These are phyloP conservation scores for Euwallacea fornicatus DNA, from an alignment of 1,140 invertebrate species.

Conservation along the genomic window DNA sequence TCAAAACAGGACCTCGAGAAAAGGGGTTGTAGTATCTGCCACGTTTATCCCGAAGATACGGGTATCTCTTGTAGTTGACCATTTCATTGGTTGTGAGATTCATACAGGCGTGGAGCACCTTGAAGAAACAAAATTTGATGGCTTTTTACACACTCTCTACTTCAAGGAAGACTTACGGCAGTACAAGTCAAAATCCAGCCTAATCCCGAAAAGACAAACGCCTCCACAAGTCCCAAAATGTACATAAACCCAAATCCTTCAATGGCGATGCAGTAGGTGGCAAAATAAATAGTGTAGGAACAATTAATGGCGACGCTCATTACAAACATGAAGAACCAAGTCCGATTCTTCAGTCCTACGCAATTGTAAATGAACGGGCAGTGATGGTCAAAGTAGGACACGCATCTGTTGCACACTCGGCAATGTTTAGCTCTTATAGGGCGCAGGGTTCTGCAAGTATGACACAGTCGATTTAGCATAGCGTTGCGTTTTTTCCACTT, in stretches of 20 bases:
- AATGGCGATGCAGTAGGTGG: conserved; percentile 81
- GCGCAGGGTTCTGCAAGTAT: conserved; percentile 79
- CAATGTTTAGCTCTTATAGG: conserved; percentile 87
- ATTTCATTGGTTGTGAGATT: conserved; percentile 94
- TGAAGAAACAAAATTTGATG: neutral
- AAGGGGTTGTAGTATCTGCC: conserved; percentile 89
- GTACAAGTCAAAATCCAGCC: conserved; percentile 86
- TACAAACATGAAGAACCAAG: conserved; percentile 91
- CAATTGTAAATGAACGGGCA: conserved; percentile 95
- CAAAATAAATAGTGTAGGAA: conserved; percentile 84
- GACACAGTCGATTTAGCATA: conserved; percentile 84
- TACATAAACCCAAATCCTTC: conserved; percentile 84
- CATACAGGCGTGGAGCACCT: conserved; percentile 85
- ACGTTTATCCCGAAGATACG: conserved; percentile 82
- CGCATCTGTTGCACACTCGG: conserved; percentile 87
- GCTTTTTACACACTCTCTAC: no score
- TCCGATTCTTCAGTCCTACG: conserved; percentile 80
- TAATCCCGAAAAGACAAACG: conserved; percentile 78
- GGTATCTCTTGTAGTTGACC: conserved; percentile 90
- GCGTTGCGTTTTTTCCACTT: conserved; percentile 86
- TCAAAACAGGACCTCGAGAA: conserved; percentile 80
- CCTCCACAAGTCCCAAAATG: conserved; percentile 77
- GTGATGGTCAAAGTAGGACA: conserved; percentile 92
- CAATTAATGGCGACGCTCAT: conserved; percentile 84
- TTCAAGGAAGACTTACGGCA: conserved; percentile 66